phyloP scores from a whole-genome alignment of 1,140 invertebrate species.

The Araneus ventricosus region DNA sequence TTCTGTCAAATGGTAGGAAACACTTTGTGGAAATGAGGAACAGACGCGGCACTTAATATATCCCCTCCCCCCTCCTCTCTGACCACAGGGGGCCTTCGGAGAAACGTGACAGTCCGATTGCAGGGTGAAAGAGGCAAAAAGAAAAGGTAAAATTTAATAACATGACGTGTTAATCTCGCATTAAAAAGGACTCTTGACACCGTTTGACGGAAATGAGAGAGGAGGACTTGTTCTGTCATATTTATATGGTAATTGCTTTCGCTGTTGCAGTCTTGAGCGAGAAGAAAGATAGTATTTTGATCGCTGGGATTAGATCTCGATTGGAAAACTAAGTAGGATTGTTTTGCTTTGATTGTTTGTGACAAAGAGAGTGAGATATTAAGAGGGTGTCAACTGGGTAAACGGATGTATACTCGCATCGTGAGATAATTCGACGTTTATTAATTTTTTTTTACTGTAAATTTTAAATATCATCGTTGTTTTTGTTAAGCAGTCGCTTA shows the following conservation, averaged over 20 bases:
- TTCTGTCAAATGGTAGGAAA: neutral
- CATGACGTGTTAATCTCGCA: slow-evolving; percentile 19
- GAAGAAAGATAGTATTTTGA: slow-evolving; percentile 2
- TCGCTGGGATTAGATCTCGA: neutral
- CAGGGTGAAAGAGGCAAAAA: neutral
- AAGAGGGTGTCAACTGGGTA: too few species aligned
- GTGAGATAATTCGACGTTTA: too few species aligned
- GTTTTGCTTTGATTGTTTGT: neutral
- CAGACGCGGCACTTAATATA: neutral
- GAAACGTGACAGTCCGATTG: slow-evolving; percentile 22
- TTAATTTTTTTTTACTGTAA: too few species aligned
- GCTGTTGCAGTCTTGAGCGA: neutral
- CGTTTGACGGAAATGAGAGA: neutral
- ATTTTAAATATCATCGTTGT: too few species aligned
- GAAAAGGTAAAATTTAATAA: slow-evolving; percentile 16
- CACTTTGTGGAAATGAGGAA: neutral
- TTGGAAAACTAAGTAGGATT: neutral
- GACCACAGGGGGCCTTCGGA: neutral
- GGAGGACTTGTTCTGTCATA: neutral
- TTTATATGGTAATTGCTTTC: slow-evolving; percentile 34
- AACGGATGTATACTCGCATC: too few species aligned
- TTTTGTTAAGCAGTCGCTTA: too few species aligned
- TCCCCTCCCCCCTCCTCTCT: neutral
- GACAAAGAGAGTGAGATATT: too few species aligned
- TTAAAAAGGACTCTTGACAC: slow-evolving; percentile 7